These are phyloP conservation scores for Neodontobutis hainanensis DNA, from an alignment of 2,113 vertebrate species.

Conservation along the genomic window DNA sequence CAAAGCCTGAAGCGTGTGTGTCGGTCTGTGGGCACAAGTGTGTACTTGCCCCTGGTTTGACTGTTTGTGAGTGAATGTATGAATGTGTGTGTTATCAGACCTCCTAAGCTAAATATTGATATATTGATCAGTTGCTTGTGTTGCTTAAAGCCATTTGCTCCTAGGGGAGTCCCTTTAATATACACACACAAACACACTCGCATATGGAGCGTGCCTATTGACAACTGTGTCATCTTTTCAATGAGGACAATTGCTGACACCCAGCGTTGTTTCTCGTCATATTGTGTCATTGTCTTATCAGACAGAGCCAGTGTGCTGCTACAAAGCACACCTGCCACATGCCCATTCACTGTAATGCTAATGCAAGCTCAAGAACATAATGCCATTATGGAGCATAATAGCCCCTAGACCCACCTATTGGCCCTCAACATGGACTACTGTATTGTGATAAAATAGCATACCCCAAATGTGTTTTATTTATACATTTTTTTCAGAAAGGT, in stretches of 20 bases:
- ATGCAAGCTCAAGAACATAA: constrained; percentile 66
- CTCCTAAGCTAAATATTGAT: constrained; percentile 83
- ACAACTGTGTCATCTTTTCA: constrained; percentile 76
- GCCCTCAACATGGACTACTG: constrained; percentile 46
- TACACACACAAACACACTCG: constrained; percentile 32
- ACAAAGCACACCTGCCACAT: constrained; percentile 74
- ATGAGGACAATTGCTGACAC: constrained; percentile 70
- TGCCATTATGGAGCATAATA: constrained; percentile 64
- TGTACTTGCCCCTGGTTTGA: constrained; percentile 17
- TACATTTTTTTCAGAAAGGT: constrained; percentile 7
- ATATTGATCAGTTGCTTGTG: constrained; percentile 80
- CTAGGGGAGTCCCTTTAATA: constrained; percentile 66
- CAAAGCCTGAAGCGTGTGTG: constrained; percentile 44
- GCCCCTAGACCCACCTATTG: constrained; percentile 62
- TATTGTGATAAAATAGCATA: constrained; percentile 34
- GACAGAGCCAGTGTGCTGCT: constrained; percentile 61
- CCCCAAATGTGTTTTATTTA: constrained; percentile 42
- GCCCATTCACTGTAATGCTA: constrained; percentile 72
- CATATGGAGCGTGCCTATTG: constrained; percentile 48
- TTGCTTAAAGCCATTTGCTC: constrained; percentile 79
- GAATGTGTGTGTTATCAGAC: constrained; percentile 69
- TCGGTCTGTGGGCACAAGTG: constrained; percentile 18
- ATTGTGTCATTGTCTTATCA: constrained; percentile 76
- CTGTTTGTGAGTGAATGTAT: constrained; percentile 43
- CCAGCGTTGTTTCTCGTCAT: constrained; percentile 67